Conservation (phyloP, 37 sponge, comb jelly and placozoan species). For the Oscarella lobularis region DNA sequence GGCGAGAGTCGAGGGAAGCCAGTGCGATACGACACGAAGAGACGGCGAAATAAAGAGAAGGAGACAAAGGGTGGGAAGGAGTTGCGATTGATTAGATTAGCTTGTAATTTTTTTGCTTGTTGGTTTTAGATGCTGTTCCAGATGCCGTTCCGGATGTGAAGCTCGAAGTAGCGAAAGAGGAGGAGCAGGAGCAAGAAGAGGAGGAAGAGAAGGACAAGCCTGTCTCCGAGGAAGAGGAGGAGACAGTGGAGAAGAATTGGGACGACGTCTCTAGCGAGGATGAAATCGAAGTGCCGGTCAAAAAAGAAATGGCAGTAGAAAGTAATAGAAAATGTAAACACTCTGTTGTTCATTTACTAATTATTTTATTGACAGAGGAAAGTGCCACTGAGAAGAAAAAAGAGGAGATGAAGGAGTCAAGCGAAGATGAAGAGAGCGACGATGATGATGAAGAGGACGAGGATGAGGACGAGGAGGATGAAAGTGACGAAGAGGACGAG, state of each 20-base stretch:
- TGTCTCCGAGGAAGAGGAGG: not conserved
- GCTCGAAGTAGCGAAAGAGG: constrained; percentile 4
- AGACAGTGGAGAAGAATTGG: not conserved
- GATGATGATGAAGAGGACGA: constrained; percentile 7
- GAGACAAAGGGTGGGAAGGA: not conserved
- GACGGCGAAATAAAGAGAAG: not conserved
- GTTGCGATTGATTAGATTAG: no score
- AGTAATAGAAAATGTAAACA: no score
- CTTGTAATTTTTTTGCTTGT: no score
- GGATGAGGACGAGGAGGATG: constrained; percentile 6
- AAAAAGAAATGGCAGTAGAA: not conserved
- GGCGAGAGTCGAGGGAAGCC: not conserved
- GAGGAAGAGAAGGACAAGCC: not conserved
- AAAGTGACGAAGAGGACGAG: constrained; percentile 16
- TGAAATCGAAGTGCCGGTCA: not conserved
- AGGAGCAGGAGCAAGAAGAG: constrained; percentile 17
- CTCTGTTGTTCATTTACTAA: no score
- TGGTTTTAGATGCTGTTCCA: no score
- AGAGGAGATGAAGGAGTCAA: not conserved
- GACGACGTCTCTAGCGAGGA: not conserved
- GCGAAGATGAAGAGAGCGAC: constrained; percentile 6
- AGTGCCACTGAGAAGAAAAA: not conserved
- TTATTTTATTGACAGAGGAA: no score
- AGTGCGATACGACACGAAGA: not conserved
- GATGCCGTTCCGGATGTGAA: no score